Evolutionary conservation across 2,888 invertebrate species (phyloP).

Genomic region (Halocaridina rubra): DNA sequence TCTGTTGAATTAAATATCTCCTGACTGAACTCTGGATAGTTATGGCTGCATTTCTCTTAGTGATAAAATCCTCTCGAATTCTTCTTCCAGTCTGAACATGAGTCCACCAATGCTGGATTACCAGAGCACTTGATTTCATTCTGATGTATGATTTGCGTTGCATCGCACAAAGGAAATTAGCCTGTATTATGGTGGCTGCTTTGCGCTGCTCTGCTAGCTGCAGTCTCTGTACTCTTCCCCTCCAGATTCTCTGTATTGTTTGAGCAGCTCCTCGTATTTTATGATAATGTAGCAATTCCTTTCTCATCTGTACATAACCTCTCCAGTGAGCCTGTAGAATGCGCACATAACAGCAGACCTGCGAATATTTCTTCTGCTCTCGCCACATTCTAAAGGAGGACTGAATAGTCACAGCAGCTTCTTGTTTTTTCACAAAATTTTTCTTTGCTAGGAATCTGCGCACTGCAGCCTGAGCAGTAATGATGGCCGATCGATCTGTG

Average conservation of each 20-base stretch:
- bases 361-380: neutral
- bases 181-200: conserved; percentile 40
- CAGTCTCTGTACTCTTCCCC: conserved; percentile 17
- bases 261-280: conserved; percentile 9
- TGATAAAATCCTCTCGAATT: conserved; percentile 37
- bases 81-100: neutral
- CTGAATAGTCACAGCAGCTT: conserved; percentile 39
- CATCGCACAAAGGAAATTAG: neutral
- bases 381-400: conserved; percentile 7
- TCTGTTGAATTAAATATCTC: neutral
- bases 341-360: neutral
- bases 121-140: neutral
- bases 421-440: neutral
- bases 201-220: neutral
- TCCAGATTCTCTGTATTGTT: conserved; percentile 24
- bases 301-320: conserved; percentile 30
- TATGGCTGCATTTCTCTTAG: conserved; percentile 63
- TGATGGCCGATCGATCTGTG: conserved; percentile 21
- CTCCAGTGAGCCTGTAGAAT: conserved; percentile 21
- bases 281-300: conserved; percentile 1
- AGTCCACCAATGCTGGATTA: conserved; percentile 40
- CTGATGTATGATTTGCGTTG: neutral
- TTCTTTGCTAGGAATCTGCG: conserved; percentile 23
- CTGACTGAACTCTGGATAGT: conserved; percentile 32
- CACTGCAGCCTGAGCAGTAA: conserved; percentile 33